phyloP scores from a whole-genome alignment of 2,797 vertebrate genomes.

The Poecilia gillii region DNA sequence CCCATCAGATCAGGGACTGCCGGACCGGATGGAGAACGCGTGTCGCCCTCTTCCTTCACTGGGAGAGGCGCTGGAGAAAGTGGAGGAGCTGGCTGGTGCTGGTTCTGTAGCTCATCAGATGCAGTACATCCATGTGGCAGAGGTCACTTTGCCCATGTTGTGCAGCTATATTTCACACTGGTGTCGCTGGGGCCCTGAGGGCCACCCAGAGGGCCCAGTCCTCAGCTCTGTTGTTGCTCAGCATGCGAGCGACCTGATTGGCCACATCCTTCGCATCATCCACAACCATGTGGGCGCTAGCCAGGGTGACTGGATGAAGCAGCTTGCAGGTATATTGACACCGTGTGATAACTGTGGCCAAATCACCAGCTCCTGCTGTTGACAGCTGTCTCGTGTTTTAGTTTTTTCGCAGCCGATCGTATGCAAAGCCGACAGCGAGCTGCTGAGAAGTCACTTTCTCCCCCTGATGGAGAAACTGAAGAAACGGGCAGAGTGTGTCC shows the following conservation, averaged over 20 bases:
- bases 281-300: conserved; percentile 90
- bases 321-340: conserved; percentile 85
- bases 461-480: conserved; percentile 95
- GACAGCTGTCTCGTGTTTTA: conserved; percentile 56
- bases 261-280: conserved; percentile 90
- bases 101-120: conserved; percentile 86
- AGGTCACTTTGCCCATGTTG: conserved; percentile 90
- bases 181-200: conserved; percentile 85
- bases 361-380: neutral
- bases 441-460: conserved; percentile 92
- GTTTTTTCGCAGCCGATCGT: conserved; percentile 94
- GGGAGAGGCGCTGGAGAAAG: conserved; percentile 86
- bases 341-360: neutral
- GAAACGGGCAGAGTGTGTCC: conserved; percentile 89
- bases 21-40: conserved; percentile 81
- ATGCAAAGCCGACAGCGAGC: conserved; percentile 84
- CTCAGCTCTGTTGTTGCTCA: conserved; percentile 85
- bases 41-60: conserved; percentile 89
- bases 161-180: conserved; percentile 93
- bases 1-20: conserved; percentile 79
- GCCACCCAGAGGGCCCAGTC: conserved; percentile 69
- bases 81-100: conserved; percentile 85
- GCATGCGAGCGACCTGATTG: conserved; percentile 89
- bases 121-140: conserved; percentile 86
- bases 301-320: conserved; percentile 93